A percentile compares a stretch with the other conserved stretches of the same genome.
phyloP scores from a whole-genome alignment of 2,888 invertebrate genomes.

The Thumatha senex region DNA sequence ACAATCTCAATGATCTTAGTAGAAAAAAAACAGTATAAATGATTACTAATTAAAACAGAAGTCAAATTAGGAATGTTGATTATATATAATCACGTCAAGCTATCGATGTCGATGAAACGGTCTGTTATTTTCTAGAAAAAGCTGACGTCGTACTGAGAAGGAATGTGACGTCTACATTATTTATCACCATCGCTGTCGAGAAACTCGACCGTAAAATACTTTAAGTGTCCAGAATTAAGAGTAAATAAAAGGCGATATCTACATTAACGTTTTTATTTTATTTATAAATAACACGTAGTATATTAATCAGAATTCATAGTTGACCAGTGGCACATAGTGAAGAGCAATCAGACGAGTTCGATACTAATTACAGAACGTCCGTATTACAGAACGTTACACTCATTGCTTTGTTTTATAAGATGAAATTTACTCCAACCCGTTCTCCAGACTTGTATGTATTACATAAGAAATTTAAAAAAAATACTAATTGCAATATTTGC shows the following conservation, averaged over 20 bases:
- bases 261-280: constrained; percentile 35
- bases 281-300: background rate
- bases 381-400: too few species aligned
- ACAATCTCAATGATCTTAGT: constrained; percentile 42
- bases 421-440: too few species aligned
- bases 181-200: constrained; percentile 47
- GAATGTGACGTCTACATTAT: constrained; percentile 41
- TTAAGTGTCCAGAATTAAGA: constrained; percentile 55
- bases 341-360: too few species aligned
- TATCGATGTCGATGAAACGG: constrained; percentile 53
- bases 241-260: constrained; percentile 64
- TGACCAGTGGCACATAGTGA: background rate
- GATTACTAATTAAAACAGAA: constrained; percentile 54
- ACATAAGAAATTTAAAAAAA: too few species aligned
- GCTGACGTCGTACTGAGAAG: constrained; percentile 29
- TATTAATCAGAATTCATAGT: background rate
- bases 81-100: constrained; percentile 45
- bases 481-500: too few species aligned
- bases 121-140: constrained; percentile 45
- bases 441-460: too few species aligned
- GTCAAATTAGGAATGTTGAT: constrained; percentile 54
- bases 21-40: constrained; percentile 48
- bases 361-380: too few species aligned
- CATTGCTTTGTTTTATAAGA: too few species aligned
- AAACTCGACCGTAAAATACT: constrained; percentile 51